A percentile compares a stretch with the other conserved stretches of the same genome.
Evolutionary conservation across 2,888 invertebrate genomes (phyloP).

Genomic region (Apotomis capreana): DNA sequence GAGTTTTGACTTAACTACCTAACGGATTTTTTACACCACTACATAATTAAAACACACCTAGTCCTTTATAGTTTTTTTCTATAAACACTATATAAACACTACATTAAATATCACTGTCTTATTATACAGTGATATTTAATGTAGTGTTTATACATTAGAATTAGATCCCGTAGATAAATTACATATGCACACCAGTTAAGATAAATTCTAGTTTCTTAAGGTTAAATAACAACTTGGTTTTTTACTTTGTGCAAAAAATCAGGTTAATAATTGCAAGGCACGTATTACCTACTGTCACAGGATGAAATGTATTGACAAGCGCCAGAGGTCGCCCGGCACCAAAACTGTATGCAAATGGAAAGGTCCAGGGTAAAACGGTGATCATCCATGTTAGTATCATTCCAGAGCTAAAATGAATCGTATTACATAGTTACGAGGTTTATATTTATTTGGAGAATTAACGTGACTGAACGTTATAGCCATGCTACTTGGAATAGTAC

Average conservation of each 20-base stretch:
- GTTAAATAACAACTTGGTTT: not conserved
- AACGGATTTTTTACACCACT: too few relatives aligned
- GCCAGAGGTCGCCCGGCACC: constrained; percentile 56
- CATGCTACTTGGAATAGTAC: not conserved
- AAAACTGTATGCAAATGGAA: constrained; percentile 63
- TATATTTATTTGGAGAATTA: not conserved
- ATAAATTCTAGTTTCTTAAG: too few relatives aligned
- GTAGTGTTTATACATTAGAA: too few relatives aligned
- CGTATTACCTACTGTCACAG: constrained; percentile 46
- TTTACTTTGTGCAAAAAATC: constrained; percentile 13
- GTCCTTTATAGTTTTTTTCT: too few relatives aligned
- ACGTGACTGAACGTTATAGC: not conserved
- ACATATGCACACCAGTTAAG: too few relatives aligned
- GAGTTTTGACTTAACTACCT: too few relatives aligned
- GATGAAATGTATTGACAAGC: constrained; percentile 50
- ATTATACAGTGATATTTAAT: too few relatives aligned
- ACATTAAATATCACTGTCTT: too few relatives aligned
- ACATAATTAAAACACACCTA: too few relatives aligned
- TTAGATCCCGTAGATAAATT: too few relatives aligned
- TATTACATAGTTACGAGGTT: not conserved
- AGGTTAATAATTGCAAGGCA: constrained; percentile 34
- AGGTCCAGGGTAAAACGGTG: not conserved
- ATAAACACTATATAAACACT: too few relatives aligned
- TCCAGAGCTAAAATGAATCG: not conserved
- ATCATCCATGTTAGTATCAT: not conserved